Evolutionary conservation across 2,113 vertebrate genomes (phyloP), one percentile per base, ranked within the genome.

Genomic region (Scophthalmus maximus): DNA sequence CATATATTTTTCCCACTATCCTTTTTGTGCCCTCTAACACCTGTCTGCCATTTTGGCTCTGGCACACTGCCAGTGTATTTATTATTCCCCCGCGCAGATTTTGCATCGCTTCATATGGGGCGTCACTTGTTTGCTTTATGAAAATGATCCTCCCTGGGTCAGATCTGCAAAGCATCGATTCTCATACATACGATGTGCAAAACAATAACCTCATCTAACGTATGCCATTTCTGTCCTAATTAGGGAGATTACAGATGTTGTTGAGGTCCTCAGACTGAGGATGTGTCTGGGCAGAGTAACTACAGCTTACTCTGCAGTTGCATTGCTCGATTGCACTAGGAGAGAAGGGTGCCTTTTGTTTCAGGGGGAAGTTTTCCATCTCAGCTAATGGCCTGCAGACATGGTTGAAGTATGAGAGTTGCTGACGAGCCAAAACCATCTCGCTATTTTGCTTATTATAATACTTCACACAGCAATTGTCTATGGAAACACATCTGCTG

Each of bases 381-480:
- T 79, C 86, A 74, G 89, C 83, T 90, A 94, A 94, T 92, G 88
- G 91, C 81, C 87, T 83, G 62, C 85, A 85, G 85, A 91, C 79
- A 75, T 73, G 75, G 79, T 88, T 88, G 82, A 88, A 83, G 87
- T 82, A 75, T 79, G 63, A 59, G 75, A 86, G 63, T 63, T 87
- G 90, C 87, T 82, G 90, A 89, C 81, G 78, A 84, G 81, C 85
- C 79, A 88, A 84, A 86, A 87, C 72, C 80, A 77, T 87, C 83
- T 79, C 63, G 80, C 86, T 84, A 76, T 88, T 91, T 88, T 86
- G 87, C 91, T 91, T 91, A 88, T 90, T 91, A 88, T 83, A 79
- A 89, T 89, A 87, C 84, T 93, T 93, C 89, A 89, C 83, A 84
- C 85, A 69, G 78, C 81, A 78, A 89, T 91, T 90, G 91, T 93